These are phyloP conservation scores for Metopia argyrocephala DNA, from an alignment of 2,888 invertebrate genomes.

Conservation along the genomic window DNA sequence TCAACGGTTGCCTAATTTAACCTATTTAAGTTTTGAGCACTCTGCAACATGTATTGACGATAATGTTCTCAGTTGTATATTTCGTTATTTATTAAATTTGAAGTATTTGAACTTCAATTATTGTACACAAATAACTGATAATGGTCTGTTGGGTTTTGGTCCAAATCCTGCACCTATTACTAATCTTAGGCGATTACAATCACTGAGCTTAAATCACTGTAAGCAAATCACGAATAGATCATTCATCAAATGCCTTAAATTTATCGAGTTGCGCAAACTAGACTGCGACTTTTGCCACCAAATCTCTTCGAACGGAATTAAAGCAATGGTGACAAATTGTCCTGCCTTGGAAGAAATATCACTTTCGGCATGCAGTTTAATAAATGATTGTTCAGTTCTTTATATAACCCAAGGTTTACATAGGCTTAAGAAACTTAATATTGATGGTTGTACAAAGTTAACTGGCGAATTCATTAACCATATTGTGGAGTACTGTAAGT, in stretches of 20 bases:
- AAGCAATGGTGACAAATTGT: conserved; percentile 69
- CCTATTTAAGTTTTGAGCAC: conserved; percentile 69
- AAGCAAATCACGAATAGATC: conserved; percentile 68
- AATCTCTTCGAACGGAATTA: conserved; percentile 68
- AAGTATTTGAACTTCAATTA: conserved; percentile 70
- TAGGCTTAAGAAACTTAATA: conserved; percentile 68
- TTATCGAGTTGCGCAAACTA: conserved; percentile 68
- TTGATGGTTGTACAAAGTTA: conserved; percentile 70
- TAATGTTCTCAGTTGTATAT: conserved; percentile 68
- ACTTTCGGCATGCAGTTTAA: conserved; percentile 67
- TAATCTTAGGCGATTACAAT: conserved; percentile 67
- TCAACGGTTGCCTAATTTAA: conserved; percentile 69
- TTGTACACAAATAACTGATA: conserved; percentile 69
- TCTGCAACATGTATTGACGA: conserved; percentile 71
- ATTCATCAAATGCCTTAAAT: conserved; percentile 63
- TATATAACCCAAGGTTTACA: conserved; percentile 66
- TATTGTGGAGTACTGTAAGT: conserved; percentile 65
- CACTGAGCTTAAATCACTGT: conserved; percentile 70
- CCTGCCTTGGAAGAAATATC: conserved; percentile 69
- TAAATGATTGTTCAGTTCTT: conserved; percentile 68
- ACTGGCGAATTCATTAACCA: conserved; percentile 66
- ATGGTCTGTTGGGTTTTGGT: conserved; percentile 67
- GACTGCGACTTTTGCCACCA: conserved; percentile 70
- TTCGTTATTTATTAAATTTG: conserved; percentile 66
- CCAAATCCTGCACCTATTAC: conserved; percentile 65